A percentile compares a stretch with the other conserved stretches of the same genome.
These are phyloP conservation scores for Dallia pectoralis DNA, from an alignment of 2,797 vertebrate species.

Conservation along the genomic window DNA sequence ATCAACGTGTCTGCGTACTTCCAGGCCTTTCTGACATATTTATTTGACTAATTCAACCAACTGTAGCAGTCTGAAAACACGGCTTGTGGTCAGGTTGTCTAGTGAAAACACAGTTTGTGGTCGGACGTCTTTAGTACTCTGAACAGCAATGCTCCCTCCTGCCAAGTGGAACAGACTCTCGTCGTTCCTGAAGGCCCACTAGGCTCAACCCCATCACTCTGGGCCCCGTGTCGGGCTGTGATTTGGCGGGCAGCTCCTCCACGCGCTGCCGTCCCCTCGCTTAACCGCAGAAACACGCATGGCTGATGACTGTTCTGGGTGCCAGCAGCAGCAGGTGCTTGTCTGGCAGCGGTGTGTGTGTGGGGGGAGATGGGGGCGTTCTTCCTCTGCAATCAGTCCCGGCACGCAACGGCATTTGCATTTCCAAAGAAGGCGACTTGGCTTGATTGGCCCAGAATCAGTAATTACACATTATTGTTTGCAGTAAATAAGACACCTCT, in stretches of 20 bases:
- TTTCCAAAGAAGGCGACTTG: slow-evolving; percentile 72
- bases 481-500: slow-evolving; percentile 74
- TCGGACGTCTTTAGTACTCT: slow-evolving; percentile 13
- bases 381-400: slow-evolving; percentile 75
- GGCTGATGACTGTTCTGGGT: too few relatives aligned
- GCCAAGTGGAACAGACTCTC: slow-evolving; percentile 61
- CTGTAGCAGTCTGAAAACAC: slow-evolving; percentile 29
- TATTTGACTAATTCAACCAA: slow-evolving; percentile 47
- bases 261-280: slow-evolving; percentile 42
- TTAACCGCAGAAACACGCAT: slow-evolving; percentile 28
- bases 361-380: slow-evolving; percentile 47
- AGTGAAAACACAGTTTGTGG: slow-evolving; percentile 34
- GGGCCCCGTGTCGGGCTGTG: too few relatives aligned
- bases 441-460: slow-evolving; percentile 78
- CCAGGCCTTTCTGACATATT: slow-evolving; percentile 48
- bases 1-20: background rate
- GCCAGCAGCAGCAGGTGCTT: slow-evolving; percentile 75
- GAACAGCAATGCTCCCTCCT: background rate
- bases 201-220: too few relatives aligned
- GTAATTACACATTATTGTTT: slow-evolving; percentile 83
- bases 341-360: slow-evolving; percentile 65
- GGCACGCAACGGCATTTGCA: slow-evolving; percentile 73
- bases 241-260: slow-evolving; percentile 1
- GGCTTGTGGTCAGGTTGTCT: slow-evolving; percentile 37
- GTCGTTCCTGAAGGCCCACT: too few relatives aligned